phyloP scores from a whole-genome alignment of 2,888 invertebrate genomes.

The Drosophila phalerata region DNA sequence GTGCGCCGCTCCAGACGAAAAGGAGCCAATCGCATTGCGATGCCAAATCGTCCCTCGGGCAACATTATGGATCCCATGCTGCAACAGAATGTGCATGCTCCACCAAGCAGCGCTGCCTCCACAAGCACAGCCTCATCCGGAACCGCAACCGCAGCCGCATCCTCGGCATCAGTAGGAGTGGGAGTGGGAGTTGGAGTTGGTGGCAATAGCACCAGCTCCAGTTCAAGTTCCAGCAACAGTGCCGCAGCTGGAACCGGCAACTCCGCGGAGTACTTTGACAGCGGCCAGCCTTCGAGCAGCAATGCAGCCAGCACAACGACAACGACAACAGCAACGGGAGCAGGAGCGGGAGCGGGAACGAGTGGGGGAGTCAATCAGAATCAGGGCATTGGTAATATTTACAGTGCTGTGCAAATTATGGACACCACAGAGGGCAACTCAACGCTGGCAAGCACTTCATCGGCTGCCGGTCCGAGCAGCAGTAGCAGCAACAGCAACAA shows the following conservation, averaged over 20 bases:
- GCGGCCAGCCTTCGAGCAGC: constrained; percentile 65
- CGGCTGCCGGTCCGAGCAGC: constrained; percentile 46
- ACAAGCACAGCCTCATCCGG: constrained; percentile 40
- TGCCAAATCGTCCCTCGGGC: constrained; percentile 85
- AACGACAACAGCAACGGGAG: too few species aligned
- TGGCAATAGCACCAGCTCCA: constrained; percentile 14
- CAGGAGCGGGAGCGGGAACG: constrained; percentile 26
- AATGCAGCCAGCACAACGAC: constrained; percentile 29
- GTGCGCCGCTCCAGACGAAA: constrained; percentile 96
- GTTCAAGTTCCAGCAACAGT: constrained; percentile 11
- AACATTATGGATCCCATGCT: constrained; percentile 90
- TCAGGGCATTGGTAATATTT: constrained; percentile 50
- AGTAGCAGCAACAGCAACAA: constrained; percentile 43
- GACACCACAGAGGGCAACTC: constrained; percentile 68
- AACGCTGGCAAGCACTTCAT: constrained; percentile 49
- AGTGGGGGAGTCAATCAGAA: constrained; percentile 33
- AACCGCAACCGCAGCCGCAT: background rate
- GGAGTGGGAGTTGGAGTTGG: background rate
- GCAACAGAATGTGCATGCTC: constrained; percentile 87
- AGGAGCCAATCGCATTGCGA: constrained; percentile 92
- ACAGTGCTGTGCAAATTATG: constrained; percentile 66
- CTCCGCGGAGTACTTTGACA: constrained; percentile 70
- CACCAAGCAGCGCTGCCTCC: constrained; percentile 42
- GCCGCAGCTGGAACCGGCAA: constrained; percentile 48
- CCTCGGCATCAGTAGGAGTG: constrained; percentile 14